phyloP scores from a whole-genome alignment of 2,888 invertebrate genomes.

The Tuta absoluta region DNA sequence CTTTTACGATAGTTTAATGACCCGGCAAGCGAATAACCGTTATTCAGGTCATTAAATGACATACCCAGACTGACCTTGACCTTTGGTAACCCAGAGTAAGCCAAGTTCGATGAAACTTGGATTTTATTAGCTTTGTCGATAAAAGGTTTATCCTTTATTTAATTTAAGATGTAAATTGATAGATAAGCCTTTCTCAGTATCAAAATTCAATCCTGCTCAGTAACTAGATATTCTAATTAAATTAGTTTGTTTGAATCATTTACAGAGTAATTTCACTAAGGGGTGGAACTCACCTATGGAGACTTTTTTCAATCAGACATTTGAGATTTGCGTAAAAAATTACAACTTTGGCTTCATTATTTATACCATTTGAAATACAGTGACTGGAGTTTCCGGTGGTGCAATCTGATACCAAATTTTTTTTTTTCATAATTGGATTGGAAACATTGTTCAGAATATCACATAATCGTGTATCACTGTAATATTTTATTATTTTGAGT shows the following conservation, averaged over 20 bases:
- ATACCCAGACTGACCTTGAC: neutral
- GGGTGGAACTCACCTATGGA: no score
- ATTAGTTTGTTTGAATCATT: neutral
- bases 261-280: no score
- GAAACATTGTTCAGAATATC: no score
- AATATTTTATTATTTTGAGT: no score
- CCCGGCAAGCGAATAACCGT: conserved; percentile 4
- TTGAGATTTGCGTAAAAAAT: no score
- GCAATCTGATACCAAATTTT: no score
- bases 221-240: neutral
- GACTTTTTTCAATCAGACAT: no score
- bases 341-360: no score
- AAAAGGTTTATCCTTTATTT: neutral
- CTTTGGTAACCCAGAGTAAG: conserved; percentile 2
- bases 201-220: neutral
- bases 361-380: no score
- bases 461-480: no score
- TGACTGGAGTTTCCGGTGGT: no score
- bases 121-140: neutral
- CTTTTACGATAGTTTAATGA: conserved; percentile 15
- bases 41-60: conserved; percentile 10
- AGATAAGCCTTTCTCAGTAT: neutral
- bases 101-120: neutral
- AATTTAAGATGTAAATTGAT: neutral
- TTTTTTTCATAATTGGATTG: no score